These are phyloP conservation scores for Parapsyche elsis DNA, from an alignment of 1,140 invertebrate species.

Conservation along the genomic window DNA sequence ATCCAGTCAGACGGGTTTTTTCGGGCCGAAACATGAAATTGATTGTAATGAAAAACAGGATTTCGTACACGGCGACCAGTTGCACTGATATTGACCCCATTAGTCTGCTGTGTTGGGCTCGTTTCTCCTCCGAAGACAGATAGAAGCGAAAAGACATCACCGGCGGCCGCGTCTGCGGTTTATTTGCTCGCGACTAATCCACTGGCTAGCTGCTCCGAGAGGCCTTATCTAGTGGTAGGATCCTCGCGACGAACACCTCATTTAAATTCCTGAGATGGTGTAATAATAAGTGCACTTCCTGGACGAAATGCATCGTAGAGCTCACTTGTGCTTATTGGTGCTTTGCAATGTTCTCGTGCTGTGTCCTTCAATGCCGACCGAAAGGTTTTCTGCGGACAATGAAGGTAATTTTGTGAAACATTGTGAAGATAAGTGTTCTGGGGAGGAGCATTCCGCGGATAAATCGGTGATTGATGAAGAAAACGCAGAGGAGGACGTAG, in stretches of 20 bases:
- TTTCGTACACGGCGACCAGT: slow-evolving; percentile 45
- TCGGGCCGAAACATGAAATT: background rate
- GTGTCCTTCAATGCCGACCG: slow-evolving; percentile 21
- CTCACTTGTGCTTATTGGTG: slow-evolving; percentile 39
- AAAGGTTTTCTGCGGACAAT: slow-evolving; percentile 25
- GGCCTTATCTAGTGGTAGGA: background rate
- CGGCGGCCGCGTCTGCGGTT: slow-evolving; percentile 39
- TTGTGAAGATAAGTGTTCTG: slow-evolving; percentile 52
- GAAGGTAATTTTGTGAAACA: slow-evolving; percentile 45
- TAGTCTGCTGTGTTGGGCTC: slow-evolving; percentile 27
- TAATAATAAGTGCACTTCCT: background rate
- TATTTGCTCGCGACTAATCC: slow-evolving; percentile 37
- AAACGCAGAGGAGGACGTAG: slow-evolving; percentile 50
- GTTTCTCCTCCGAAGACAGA: slow-evolving; percentile 34
- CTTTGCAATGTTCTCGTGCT: slow-evolving; percentile 28
- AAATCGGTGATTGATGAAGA: slow-evolving; percentile 51
- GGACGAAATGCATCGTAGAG: background rate
- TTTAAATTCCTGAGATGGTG: slow-evolving; percentile 25
- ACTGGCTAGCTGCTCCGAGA: background rate
- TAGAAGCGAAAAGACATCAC: slow-evolving; percentile 36
- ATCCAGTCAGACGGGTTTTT: slow-evolving; percentile 51
- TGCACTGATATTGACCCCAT: slow-evolving; percentile 49
- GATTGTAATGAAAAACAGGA: slow-evolving; percentile 50
- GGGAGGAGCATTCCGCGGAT: slow-evolving; percentile 29
- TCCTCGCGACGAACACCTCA: background rate